These are phyloP conservation scores for Gadus chalcogrammus DNA, from an alignment of 2,113 vertebrate species.

Conservation along the genomic window DNA sequence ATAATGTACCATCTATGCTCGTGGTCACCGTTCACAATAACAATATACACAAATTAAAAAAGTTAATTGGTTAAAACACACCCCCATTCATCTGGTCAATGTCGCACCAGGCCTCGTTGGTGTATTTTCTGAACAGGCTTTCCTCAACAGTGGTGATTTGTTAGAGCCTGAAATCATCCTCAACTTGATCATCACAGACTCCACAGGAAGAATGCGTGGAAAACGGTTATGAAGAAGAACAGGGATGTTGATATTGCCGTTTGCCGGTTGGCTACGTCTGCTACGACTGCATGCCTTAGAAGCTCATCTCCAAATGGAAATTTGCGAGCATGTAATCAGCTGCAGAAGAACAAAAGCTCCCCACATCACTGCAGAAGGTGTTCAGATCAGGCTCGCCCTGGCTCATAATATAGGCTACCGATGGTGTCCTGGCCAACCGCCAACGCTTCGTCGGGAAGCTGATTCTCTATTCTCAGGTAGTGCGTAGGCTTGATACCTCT, in stretches of 20 bases:
- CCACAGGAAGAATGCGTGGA: slow-evolving; percentile 4
- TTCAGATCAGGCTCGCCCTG: slow-evolving; percentile 7
- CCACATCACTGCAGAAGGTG: slow-evolving; percentile 8
- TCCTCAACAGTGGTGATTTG: slow-evolving; percentile 5
- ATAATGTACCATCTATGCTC: too few species aligned
- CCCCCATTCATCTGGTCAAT: background rate
- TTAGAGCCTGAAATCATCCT: slow-evolving; percentile 13
- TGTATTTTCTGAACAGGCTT: background rate
- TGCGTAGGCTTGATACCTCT: background rate
- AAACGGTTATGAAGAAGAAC: background rate
- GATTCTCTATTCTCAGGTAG: background rate
- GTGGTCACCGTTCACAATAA: too few species aligned
- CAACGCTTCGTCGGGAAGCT: slow-evolving; percentile 1
- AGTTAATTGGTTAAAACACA: too few species aligned
- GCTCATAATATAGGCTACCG: background rate
- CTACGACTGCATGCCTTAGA: slow-evolving; percentile 10
- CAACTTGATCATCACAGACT: slow-evolving; percentile 1
- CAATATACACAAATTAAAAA: too few species aligned
- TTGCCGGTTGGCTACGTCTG: slow-evolving; percentile 3
- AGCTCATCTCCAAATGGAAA: slow-evolving; percentile 20
- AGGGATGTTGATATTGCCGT: background rate
- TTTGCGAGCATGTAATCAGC: slow-evolving; percentile 15
- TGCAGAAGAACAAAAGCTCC: slow-evolving; percentile 5
- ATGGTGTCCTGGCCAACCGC: slow-evolving; percentile 9
- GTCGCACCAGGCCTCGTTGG: slow-evolving; percentile 7